phyloP scores from a whole-genome alignment of 2,113 vertebrate genomes.

The Myxocyprinus asiaticus region DNA sequence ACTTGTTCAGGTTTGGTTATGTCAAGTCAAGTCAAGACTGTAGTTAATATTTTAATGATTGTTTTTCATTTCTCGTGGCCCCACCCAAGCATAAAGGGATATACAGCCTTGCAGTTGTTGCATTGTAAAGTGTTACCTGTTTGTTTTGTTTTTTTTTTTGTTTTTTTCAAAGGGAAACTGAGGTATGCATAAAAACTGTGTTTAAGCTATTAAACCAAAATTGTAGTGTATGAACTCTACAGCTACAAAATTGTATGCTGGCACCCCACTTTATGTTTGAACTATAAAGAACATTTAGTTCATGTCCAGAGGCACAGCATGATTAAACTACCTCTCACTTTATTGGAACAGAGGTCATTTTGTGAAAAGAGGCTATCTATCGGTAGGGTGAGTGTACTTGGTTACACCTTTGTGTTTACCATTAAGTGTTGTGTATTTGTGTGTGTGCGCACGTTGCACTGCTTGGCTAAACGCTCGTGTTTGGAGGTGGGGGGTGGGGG shows the following conservation, averaged over 20 bases:
- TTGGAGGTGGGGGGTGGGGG: slow-evolving; percentile 55
- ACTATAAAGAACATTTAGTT: slow-evolving; percentile 36
- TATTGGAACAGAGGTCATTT: slow-evolving; percentile 50
- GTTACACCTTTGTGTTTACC: slow-evolving; percentile 53
- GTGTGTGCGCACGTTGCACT: slow-evolving; percentile 10
- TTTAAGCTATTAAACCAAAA: no score
- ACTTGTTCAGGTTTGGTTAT: no score
- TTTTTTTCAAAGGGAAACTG: background rate
- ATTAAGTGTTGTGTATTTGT: slow-evolving; percentile 28
- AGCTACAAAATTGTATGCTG: background rate
- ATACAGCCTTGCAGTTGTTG: no score
- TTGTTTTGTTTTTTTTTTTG: no score
- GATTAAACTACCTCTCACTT: slow-evolving; percentile 60
- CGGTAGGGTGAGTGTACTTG: slow-evolving; percentile 54
- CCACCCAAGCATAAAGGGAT: no score
- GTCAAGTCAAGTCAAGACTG: no score
- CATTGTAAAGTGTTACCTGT: no score
- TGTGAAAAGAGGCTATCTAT: slow-evolving; percentile 47
- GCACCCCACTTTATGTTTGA: background rate
- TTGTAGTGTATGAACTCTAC: background rate
- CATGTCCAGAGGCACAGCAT: slow-evolving; percentile 18
- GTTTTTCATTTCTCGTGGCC: no score
- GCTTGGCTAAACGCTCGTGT: slow-evolving; percentile 19
- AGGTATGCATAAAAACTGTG: background rate
- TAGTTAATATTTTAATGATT: no score